phyloP scores from a whole-genome alignment of 2,113 vertebrate species.

The Lagopus muta region DNA sequence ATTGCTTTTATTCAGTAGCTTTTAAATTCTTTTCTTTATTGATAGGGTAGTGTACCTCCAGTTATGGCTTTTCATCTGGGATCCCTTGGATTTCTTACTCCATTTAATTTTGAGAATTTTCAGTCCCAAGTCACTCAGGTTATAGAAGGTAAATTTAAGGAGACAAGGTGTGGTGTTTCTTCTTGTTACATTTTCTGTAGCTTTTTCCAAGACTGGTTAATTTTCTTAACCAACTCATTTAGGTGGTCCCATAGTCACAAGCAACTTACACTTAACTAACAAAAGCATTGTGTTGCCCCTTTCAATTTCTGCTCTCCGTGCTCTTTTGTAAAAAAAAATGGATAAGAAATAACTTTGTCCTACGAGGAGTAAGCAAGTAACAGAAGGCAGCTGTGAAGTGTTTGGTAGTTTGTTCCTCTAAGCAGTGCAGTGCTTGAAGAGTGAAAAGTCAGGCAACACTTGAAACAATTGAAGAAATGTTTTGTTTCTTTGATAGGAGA shows the following conservation, averaged over 20 bases:
- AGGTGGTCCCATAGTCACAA: neutral
- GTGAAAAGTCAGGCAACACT: neutral
- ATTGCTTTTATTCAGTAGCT: slow-evolving; percentile 46
- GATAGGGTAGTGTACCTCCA: slow-evolving; percentile 85
- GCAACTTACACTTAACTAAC: neutral
- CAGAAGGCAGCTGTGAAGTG: neutral
- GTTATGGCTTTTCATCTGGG: slow-evolving; percentile 90
- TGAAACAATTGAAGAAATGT: neutral
- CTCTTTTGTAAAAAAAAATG: neutral
- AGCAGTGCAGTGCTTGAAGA: neutral
- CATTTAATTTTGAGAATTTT: slow-evolving; percentile 87
- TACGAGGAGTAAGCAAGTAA: neutral
- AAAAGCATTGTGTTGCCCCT: neutral
- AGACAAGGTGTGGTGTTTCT: slow-evolving; percentile 18
- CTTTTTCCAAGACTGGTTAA: neutral
- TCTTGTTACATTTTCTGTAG: slow-evolving; percentile 5
- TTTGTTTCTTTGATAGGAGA: neutral
- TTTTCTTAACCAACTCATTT: neutral
- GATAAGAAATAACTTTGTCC: neutral
- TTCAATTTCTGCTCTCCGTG: neutral
- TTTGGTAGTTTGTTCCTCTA: neutral
- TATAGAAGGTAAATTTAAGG: slow-evolving; percentile 83
- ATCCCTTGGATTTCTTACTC: slow-evolving; percentile 87
- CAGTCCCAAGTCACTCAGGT: slow-evolving; percentile 86
- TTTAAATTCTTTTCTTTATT: slow-evolving; percentile 47